Conservation (phyloP, 1,140 invertebrate species). For the Lepidotrigona ventralis region DNA sequence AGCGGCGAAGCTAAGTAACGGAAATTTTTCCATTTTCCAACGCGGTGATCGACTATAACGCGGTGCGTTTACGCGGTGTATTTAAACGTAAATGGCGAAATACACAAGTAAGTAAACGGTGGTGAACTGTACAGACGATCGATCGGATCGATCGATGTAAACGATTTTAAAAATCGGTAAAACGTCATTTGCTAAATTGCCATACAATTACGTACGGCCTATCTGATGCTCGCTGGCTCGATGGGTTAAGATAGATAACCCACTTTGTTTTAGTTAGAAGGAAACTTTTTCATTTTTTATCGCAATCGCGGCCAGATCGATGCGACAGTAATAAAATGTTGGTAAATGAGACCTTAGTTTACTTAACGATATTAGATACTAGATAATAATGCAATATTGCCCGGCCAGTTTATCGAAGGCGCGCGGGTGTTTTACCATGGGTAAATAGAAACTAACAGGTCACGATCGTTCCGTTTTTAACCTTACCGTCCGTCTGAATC, state of each 20-base stretch:
- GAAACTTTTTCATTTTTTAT: conserved; percentile 32
- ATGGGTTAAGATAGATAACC: conserved; percentile 43
- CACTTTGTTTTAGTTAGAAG: conserved; percentile 51
- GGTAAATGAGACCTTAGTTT: conserved; percentile 43
- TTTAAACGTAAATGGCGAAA: background rate
- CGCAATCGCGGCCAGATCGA: conserved; percentile 35
- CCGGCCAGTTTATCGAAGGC: background rate
- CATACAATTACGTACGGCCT: conserved; percentile 35
- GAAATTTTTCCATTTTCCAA: conserved; percentile 4
- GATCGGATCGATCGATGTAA: background rate
- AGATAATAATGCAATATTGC: conserved; percentile 37
- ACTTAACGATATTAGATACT: conserved; percentile 43
- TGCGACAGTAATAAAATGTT: conserved; percentile 40
- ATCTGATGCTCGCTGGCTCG: conserved; percentile 36
- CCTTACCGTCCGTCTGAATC: too few relatives aligned
- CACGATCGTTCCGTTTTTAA: background rate
- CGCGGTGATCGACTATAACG: background rate
- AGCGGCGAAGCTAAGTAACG: background rate
- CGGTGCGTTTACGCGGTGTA: background rate
- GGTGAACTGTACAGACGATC: background rate
- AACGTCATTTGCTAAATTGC: conserved; percentile 43
- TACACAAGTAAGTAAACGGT: background rate
- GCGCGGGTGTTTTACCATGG: background rate
- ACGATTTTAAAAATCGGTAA: conserved; percentile 35
- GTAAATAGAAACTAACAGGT: background rate